Base-by-base conservation (phyloP, 2,797 vertebrate genomes). In the Gambusia yucatana region DNA sequence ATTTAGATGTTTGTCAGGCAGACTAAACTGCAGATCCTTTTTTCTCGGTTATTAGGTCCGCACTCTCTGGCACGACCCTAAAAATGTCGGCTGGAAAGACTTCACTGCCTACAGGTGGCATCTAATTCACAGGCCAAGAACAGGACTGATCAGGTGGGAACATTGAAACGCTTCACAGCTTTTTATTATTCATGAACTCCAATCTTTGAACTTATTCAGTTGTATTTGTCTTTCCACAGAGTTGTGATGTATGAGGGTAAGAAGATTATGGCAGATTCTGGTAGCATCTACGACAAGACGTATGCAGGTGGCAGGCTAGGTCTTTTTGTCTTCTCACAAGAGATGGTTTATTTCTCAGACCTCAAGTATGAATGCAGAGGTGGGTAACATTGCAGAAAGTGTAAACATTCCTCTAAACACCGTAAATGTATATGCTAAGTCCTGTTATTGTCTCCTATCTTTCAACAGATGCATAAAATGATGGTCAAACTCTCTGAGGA, bases 291-390 rank as follows among this genome's bases (percentile, higher is more conserved):
- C 0, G 98, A 99, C 90, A 99, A 98, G 95, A 99, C 97, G 3
- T 99, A 99, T 6, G 98, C 98, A 36, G 98, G 98, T 2, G 98
- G 98, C 77, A 96, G 98, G 80, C 94, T 99, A 87, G 98, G 98
- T 88, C 91, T 99, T 73, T 99, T 99, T 87, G 98, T 99, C 89
- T 99, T 99, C 94, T 99, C 98, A 77, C 98, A 99, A 96, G 98
- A 99, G 96, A 98, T 99, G 98, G 98, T 98, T 84, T 99, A 99
- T 95, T 99, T 99, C 94, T 99, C 98, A 48, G 98, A 99, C 95
- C 96, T 99, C 93, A 99, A 99, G 95, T 99, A 99, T 82, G 98
- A 99, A 94, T 99, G 98, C 93, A 97, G 97, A 99, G 98, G 98
- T 99, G 96, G 93, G 96, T 1, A 75, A 71, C 78, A 52, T 44